Conservation (phyloP, 2,113 vertebrate species). For the Tinamus guttatus region DNA sequence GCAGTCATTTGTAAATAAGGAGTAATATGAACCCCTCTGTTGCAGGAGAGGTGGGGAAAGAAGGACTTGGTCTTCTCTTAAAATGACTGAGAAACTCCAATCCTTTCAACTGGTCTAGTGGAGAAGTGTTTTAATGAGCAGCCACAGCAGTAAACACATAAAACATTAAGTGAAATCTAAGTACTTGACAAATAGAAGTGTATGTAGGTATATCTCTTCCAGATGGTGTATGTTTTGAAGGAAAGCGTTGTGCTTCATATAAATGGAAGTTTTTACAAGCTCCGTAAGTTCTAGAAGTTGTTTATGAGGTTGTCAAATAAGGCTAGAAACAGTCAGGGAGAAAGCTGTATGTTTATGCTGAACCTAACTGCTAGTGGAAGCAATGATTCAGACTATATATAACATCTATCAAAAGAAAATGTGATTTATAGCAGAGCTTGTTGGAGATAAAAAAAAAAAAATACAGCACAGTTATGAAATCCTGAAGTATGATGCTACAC, state of each 20-base stretch:
- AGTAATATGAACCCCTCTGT: accelerated
- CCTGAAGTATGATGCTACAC: accelerated
- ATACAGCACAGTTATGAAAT: accelerated
- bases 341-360: not conserved
- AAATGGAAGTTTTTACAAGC: too few species aligned
- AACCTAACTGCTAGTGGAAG: accelerated
- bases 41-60: not conserved
- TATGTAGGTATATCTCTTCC: not conserved
- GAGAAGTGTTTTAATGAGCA: not conserved
- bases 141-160: not conserved
- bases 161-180: not conserved
- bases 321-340: accelerated
- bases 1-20: accelerated
- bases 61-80: accelerated
- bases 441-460: accelerated
- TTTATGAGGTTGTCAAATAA: accelerated
- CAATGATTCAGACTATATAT: not conserved
- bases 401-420: accelerated
- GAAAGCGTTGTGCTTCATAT: too few species aligned
- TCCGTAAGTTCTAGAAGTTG: too few species aligned
- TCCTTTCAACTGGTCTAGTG: accelerated
- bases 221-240: too few species aligned
- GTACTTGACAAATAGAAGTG: not conserved
- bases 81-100: accelerated
- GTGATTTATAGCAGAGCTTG: not conserved